Percentiles rank a stretch among this genome's conserved stretches.
phyloP scores from a whole-genome alignment of 2,888 invertebrate species.

The Stramonita haemastoma region DNA sequence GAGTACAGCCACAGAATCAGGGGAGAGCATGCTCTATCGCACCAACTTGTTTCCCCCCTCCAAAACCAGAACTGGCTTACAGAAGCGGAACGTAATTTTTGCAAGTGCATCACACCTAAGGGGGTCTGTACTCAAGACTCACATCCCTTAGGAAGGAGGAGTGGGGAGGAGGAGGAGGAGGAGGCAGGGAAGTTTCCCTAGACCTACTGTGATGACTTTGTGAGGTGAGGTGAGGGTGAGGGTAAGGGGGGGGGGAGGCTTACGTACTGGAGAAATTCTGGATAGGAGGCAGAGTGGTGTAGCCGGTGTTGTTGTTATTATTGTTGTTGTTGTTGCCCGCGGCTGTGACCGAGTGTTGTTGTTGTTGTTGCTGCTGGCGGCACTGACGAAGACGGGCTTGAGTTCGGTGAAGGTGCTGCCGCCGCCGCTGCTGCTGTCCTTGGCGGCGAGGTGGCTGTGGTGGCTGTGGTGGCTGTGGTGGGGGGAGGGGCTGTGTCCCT shows the following conservation, averaged over 20 bases:
- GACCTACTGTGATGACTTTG: neutral
- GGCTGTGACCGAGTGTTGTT: conserved; percentile 44
- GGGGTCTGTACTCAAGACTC: neutral
- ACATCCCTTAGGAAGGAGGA: neutral
- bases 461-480: conserved; percentile 18
- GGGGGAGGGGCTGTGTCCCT: conserved; percentile 24
- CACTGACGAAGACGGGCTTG: conserved; percentile 48
- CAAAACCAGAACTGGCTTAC: neutral
- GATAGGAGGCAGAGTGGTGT: conserved; percentile 50
- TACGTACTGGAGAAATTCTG: conserved; percentile 53
- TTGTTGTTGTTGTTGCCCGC: neutral
- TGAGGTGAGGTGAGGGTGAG: neutral
- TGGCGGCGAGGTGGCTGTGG: neutral
- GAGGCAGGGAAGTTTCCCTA: neutral
- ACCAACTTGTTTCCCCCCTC: neutral
- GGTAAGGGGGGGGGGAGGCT: neutral
- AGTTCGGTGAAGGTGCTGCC: conserved; percentile 51
- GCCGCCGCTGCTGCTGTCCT: conserved; percentile 29
- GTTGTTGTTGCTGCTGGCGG: neutral
- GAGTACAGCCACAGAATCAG: neutral
- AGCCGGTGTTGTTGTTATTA: conserved; percentile 27
- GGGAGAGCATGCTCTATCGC: neutral
- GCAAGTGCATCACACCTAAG: conserved; percentile 10
- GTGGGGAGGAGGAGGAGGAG: neutral
- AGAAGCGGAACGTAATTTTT: neutral